Base-by-base conservation (phyloP, 2,797 vertebrate genomes). In the Neosilurus mollespiculum region DNA sequence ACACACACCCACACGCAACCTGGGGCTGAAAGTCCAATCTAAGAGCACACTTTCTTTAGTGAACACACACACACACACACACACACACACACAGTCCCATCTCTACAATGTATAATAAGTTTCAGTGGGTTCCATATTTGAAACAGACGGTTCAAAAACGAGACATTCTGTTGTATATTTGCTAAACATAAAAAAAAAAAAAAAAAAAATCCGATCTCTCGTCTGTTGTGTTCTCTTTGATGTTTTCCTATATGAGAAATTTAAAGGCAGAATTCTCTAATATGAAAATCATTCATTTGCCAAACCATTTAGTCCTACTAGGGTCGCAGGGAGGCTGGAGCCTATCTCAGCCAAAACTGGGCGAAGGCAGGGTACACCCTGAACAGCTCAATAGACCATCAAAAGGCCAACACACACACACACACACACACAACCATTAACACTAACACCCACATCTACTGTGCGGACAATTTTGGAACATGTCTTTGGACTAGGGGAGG, bases 1-100 rank as follows among this genome's bases (percentile, higher is more conserved):
- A 67, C 84, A 83, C 81, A 85, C 79, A 83, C 82, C 78, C 69
- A 77, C 82, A 84, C 80, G 85, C 83, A 79, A 82, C 82, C 84
- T 76, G 86, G 85, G 83, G 73, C 77, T 64, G 80, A n/a, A 77
- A 69, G 85, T 80, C 70, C 65, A 87, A 85, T 83, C 66, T 83
- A 78, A 82, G 78, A 87, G 54, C 81, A 81, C 73, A 26, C 83
- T 86, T 79, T 72, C 67, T 80, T 84, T 83, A 62, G n/a, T 65
- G 77, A 78, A 81, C 37, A 64, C 53, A 70, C 78, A 67, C 49
- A 67, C 67, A 70, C 71, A 56, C 71, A 56, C 61, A 9, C 10
- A 64, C 61, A 64, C 62, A 24, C 61, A 24, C 61, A 24, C 61
- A 24, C 61, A 16, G 37, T 9, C 30, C 26, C 30, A 62, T 62